These are phyloP conservation scores for Drosophila formosana DNA, from an alignment of 2,888 invertebrate genomes.

Conservation along the genomic window DNA sequence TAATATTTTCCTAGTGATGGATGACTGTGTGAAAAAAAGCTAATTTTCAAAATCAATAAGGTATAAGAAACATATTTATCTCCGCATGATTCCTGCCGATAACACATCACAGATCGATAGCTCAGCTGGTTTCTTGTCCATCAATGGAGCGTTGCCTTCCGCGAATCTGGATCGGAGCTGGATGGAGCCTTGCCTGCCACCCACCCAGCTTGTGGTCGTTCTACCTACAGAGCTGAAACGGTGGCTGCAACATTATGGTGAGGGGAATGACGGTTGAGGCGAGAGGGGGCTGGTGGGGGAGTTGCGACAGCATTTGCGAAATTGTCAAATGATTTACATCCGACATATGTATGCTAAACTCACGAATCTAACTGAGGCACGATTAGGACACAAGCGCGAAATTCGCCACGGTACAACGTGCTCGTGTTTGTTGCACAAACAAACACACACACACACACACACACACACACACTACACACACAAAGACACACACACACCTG, in stretches of 20 bases:
- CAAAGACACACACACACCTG: slow-evolving; percentile 14
- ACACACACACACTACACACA: slow-evolving; percentile 1
- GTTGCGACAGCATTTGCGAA: slow-evolving; percentile 52
- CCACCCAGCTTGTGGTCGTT: slow-evolving; percentile 19
- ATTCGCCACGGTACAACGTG: slow-evolving; percentile 63
- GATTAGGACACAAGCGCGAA: slow-evolving; percentile 80
- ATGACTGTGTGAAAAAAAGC: no score
- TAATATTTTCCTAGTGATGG: no score
- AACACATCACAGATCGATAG: background rate
- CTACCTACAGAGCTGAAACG: slow-evolving; percentile 9
- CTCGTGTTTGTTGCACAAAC: slow-evolving; percentile 55
- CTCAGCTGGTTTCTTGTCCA: background rate
- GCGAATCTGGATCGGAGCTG: no score
- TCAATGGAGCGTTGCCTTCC: background rate
- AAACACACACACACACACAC: slow-evolving; percentile 20
- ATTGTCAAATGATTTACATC: slow-evolving; percentile 83
- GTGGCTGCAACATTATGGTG: slow-evolving; percentile 18
- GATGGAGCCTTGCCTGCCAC: slow-evolving; percentile 1
- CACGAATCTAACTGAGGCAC: slow-evolving; percentile 83
- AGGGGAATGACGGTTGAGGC: background rate
- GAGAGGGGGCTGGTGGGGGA: slow-evolving; percentile 5
- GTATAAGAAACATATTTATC: no score
- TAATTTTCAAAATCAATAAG: no score
- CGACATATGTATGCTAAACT: slow-evolving; percentile 83
- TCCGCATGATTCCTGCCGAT: no score